These are phyloP conservation scores for Periphyllus acericola DNA, from an alignment of 2,888 invertebrate species.

Conservation along the genomic window DNA sequence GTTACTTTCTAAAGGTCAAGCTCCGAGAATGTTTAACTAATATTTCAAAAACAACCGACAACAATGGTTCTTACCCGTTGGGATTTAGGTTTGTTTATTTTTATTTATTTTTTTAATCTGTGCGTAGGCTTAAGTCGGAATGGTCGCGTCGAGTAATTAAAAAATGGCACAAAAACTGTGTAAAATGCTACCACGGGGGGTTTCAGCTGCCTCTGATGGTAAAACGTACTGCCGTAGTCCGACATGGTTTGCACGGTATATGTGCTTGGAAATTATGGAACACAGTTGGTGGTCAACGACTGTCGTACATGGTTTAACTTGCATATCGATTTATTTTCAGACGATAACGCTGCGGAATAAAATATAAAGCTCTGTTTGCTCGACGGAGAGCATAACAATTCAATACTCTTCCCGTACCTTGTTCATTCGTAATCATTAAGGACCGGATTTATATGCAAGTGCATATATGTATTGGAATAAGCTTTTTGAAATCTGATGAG, in stretches of 20 bases:
- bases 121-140: neutral
- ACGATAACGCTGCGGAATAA: neutral
- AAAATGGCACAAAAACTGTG: neutral
- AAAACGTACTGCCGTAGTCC: neutral
- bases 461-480: too few relatives aligned
- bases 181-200: slow-evolving; percentile 24
- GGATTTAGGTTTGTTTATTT: slow-evolving; percentile 9
- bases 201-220: neutral
- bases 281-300: slow-evolving; percentile 3
- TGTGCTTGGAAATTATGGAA: slow-evolving; percentile 2
- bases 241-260: neutral
- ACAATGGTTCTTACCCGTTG: neutral
- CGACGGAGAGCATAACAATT: neutral
- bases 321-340: neutral
- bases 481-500: too few relatives aligned
- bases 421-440: too few relatives aligned
- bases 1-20: neutral
- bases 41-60: neutral
- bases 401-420: neutral
- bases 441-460: too few relatives aligned
- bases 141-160: slow-evolving; percentile 24
- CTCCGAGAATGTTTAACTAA: neutral
- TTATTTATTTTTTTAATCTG: neutral
- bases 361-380: neutral
- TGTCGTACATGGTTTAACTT: neutral